Evolutionary conservation across 2,113 vertebrate species (phyloP).

Genomic region (Hassar affinis): DNA sequence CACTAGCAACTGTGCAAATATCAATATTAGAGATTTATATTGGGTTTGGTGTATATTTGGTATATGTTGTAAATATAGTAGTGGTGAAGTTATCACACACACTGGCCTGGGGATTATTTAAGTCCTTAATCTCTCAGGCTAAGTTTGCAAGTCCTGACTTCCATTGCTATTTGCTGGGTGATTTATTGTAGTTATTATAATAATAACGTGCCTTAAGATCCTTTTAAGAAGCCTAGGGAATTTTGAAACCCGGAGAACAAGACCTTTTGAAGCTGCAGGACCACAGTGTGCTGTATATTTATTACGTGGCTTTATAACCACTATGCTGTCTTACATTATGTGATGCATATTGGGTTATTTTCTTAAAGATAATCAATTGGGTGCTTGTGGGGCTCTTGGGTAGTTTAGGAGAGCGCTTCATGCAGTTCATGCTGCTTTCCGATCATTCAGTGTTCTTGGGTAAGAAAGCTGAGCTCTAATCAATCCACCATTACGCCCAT

Average conservation of each 20-base stretch:
- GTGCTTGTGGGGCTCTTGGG: background rate
- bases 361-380: background rate
- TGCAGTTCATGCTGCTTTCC: conserved; percentile 16
- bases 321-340: background rate
- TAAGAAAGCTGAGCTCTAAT: conserved; percentile 29
- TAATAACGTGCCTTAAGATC: background rate
- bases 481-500: conserved; percentile 24
- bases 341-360: background rate
- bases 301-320: background rate
- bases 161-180: background rate
- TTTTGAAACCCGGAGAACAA: no score
- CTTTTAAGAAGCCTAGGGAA: background rate
- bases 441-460: background rate
- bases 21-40: conserved; percentile 3
- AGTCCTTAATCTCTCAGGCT: background rate
- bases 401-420: background rate
- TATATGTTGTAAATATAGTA: conserved; percentile 8
- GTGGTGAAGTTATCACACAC: background rate
- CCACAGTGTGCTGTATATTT: background rate
- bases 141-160: background rate
- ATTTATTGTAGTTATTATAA: background rate
- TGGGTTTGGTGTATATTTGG: background rate
- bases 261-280: background rate
- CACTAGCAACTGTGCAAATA: background rate
- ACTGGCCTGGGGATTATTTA: background rate